Evolutionary conservation across 1,140 invertebrate species (phyloP).

Genomic region (Cotesia vestalis): DNA sequence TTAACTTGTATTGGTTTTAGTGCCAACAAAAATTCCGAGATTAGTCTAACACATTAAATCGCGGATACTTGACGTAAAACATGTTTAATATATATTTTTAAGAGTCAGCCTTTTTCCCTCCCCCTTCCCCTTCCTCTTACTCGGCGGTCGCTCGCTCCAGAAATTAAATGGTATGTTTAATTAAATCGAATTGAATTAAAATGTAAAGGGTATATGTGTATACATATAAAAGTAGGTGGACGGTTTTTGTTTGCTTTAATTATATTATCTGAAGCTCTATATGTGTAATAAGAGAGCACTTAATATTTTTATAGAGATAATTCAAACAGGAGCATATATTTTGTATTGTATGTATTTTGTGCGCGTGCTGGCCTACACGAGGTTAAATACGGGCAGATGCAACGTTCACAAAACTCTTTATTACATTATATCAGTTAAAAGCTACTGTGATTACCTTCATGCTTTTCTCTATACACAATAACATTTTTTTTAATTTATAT

Average conservation of each 20-base stretch:
- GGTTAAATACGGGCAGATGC: constrained; percentile 26
- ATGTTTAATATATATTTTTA: too few relatives aligned
- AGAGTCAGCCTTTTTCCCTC: too few relatives aligned
- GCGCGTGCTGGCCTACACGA: constrained; percentile 5
- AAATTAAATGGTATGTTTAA: too few relatives aligned
- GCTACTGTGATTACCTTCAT: constrained; percentile 32
- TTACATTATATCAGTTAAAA: constrained; percentile 38
- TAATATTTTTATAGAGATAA: not conserved
- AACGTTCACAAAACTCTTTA: constrained; percentile 34
- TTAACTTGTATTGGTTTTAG: too few relatives aligned
- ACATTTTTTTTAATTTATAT: constrained; percentile 26
- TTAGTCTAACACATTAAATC: too few relatives aligned
- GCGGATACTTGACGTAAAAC: too few relatives aligned
- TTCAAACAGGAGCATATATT: not conserved
- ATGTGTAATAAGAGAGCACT: not conserved
- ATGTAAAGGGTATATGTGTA: too few relatives aligned
- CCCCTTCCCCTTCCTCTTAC: too few relatives aligned
- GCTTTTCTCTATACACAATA: constrained; percentile 1
- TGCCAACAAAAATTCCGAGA: too few relatives aligned
- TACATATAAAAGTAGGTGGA: too few relatives aligned
- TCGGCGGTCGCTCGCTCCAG: too few relatives aligned
- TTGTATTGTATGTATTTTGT: constrained; percentile 4
- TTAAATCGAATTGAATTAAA: too few relatives aligned
- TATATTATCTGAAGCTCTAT: not conserved
- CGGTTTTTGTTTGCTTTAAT: not conserved